phyloP scores from a whole-genome alignment of 2,888 invertebrate genomes.

The Rhopalosiphum nymphaeae region DNA sequence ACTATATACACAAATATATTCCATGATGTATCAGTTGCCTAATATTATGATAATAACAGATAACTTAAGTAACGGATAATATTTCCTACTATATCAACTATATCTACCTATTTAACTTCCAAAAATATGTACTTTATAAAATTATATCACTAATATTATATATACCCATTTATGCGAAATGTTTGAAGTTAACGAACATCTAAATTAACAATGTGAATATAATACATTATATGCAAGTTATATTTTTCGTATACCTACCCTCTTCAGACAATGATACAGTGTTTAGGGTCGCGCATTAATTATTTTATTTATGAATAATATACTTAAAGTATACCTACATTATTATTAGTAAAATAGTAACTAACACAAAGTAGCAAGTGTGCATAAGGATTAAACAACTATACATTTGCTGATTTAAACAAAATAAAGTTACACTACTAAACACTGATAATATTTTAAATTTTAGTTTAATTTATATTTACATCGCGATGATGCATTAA shows the following conservation, averaged over 20 bases:
- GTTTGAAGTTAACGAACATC: not conserved
- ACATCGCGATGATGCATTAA: not conserved
- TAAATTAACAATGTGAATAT: not conserved
- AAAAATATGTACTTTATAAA: not conserved
- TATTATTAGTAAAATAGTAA: not conserved
- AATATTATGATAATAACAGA: not conserved
- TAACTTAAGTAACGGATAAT: not conserved
- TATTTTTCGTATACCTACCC: slow-evolving; percentile 1
- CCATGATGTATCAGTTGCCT: not conserved
- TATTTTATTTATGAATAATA: not conserved
- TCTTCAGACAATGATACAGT: not conserved
- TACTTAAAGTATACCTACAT: not conserved
- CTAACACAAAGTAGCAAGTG: not conserved
- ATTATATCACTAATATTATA: not conserved
- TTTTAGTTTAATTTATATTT: not conserved
- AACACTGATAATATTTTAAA: not conserved
- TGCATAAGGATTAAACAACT: not conserved
- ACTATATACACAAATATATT: not conserved
- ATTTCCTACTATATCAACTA: not conserved
- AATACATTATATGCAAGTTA: not conserved
- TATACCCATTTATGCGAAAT: not conserved
- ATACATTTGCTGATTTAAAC: not conserved
- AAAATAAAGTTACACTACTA: not conserved
- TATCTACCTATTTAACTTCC: not conserved
- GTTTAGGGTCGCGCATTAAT: slow-evolving; percentile 31